A percentile compares a stretch with the other conserved stretches of the same genome.
phyloP scores from a whole-genome alignment of 2,797 vertebrate species.

The Centropyge bicolor region DNA sequence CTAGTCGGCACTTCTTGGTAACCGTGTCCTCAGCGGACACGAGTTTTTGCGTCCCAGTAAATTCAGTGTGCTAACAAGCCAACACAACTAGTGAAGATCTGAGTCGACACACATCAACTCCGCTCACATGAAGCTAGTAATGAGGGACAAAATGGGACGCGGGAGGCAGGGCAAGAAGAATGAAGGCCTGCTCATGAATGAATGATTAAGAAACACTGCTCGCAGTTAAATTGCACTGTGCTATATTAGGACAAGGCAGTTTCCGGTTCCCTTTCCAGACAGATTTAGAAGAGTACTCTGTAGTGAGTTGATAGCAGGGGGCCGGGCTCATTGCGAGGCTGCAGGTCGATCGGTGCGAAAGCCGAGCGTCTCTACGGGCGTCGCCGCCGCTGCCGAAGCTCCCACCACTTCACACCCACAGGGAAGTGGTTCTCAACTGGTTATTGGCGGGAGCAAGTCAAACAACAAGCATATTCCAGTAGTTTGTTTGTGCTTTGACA shows the following conservation, averaged over 20 bases:
- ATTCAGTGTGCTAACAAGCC: slow-evolving; percentile 38
- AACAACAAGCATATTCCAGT: slow-evolving; percentile 67
- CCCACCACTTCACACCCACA: slow-evolving; percentile 56
- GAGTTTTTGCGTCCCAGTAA: slow-evolving; percentile 26
- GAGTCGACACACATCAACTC: slow-evolving; percentile 56
- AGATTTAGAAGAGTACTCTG: slow-evolving; percentile 32
- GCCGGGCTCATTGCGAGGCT: slow-evolving; percentile 4
- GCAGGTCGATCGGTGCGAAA: slow-evolving; percentile 34
- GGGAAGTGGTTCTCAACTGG: slow-evolving; percentile 71
- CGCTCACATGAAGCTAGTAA: slow-evolving; percentile 54
- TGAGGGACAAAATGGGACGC: slow-evolving; percentile 49
- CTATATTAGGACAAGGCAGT: slow-evolving; percentile 49
- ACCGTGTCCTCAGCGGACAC: slow-evolving; percentile 35
- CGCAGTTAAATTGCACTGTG: slow-evolving; percentile 39
- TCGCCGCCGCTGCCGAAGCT: slow-evolving; percentile 22
- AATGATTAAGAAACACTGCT: slow-evolving; percentile 61
- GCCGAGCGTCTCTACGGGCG: slow-evolving; percentile 26
- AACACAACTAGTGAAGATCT: slow-evolving; percentile 37
- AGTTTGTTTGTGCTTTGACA: slow-evolving; percentile 77
- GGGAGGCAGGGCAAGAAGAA: slow-evolving; percentile 25
- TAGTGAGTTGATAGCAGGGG: slow-evolving; percentile 35
- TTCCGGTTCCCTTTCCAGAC: slow-evolving; percentile 45
- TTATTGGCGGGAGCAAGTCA: slow-evolving; percentile 64
- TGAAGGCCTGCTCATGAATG: slow-evolving; percentile 55
- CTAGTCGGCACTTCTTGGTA: slow-evolving; percentile 24